These are phyloP conservation scores for Micronycteris hirsuta DNA, from an alignment of 2,113 vertebrate species.

Conservation along the genomic window DNA sequence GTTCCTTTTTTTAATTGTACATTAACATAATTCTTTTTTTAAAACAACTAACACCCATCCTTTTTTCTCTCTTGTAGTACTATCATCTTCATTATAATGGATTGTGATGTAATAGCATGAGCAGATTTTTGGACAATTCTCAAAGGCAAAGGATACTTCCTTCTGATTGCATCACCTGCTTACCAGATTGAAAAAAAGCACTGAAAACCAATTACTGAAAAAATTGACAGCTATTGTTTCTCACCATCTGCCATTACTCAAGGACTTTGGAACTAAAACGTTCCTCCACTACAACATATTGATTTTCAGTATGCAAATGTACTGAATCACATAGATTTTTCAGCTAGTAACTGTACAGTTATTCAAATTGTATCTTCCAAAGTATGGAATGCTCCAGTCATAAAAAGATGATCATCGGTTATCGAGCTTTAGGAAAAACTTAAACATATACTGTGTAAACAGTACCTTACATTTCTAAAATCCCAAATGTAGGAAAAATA, in stretches of 20 bases:
- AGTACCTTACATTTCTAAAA: constrained; percentile 78
- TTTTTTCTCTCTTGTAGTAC: constrained; percentile 67
- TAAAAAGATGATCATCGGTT: constrained; percentile 70
- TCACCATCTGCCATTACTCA: constrained; percentile 47
- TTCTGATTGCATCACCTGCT: constrained; percentile 64
- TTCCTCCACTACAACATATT: constrained; percentile 21
- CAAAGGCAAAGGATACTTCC: constrained; percentile 65
- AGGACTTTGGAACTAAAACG: constrained; percentile 63
- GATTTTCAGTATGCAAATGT: constrained; percentile 68
- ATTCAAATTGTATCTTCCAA: constrained; percentile 65
- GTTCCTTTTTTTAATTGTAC: not conserved
- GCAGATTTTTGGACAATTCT: constrained; percentile 48
- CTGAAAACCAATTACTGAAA: constrained; percentile 76
- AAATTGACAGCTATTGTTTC: constrained; percentile 63
- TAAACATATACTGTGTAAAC: constrained; percentile 75
- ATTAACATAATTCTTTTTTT: not conserved
- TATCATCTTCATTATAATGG: constrained; percentile 75
- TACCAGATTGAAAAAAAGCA: constrained; percentile 66
- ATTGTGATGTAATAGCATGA: constrained; percentile 63
- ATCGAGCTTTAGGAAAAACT: constrained; percentile 70
- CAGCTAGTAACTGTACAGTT: constrained; percentile 54
- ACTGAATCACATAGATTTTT: constrained; percentile 71
- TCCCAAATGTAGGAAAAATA: constrained; percentile 81
- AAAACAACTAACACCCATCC: constrained; percentile 32
- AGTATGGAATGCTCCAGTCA: constrained; percentile 60